Evolutionary conservation across 2,888 invertebrate species (phyloP), one percentile per base, ranked within the genome.

Genomic region (Cistogaster globosa): DNA sequence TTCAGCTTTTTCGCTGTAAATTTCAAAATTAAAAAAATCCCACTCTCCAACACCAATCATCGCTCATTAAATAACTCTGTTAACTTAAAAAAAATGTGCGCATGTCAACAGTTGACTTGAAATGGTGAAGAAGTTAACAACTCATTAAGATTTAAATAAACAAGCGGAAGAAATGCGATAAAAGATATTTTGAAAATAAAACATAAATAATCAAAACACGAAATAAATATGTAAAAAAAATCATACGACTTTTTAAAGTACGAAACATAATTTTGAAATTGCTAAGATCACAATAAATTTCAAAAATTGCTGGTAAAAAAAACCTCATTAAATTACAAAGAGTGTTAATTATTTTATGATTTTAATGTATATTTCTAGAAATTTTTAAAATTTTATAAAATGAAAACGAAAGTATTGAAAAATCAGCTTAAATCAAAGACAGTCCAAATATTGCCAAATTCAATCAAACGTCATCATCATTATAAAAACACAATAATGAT

Each of bases 31-130:
- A 62, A 69, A 32, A 69, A 80, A 74, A 58, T 38, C 20, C 26
- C 53, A 20, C 62, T 75, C 38, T 51, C 72, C 78, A 68, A 83
- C 76, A 45, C 84, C 65, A 69, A 57, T 42, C 38, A 38, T 2
- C 32, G 8, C 32, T 14, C 62, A 67, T 62, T 65, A 83, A 76
- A 69, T 22, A 9, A 62, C 53, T 65, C 42, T 53, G 36, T 22
- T 45, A 60, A 58, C 63, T 48, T 38, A n/a, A 78, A 65, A 69
- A 71, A 63, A 60, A 83, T 72, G 77, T 69, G 79, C 86, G 86
- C 87, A 79, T 87, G 87, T 86, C 80, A 84, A 83, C 84, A 83
- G 85, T 87, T 87, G 65, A 77, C 14, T 79, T 16, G 22, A 48
- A 82, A 67, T 84, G 48, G 58, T 69, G 55, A 71, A 78, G 80